Base-by-base conservation (phyloP, 2,888 invertebrate genomes). In the Phoenoteleia sp. region DNA sequence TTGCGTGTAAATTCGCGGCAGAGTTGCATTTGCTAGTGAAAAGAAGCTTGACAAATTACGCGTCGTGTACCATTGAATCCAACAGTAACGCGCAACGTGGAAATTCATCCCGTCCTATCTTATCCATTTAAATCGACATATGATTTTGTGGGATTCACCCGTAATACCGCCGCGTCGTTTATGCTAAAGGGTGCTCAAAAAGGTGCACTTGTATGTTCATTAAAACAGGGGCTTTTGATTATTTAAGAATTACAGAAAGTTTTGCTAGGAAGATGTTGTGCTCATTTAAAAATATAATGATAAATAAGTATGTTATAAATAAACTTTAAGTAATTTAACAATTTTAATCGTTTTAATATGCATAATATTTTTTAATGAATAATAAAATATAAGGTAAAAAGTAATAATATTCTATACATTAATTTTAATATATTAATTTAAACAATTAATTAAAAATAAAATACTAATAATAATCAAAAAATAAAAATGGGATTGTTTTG, bases 41-140 rank as follows among this genome's bases (percentile, higher is more conserved):
- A 72, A 52, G 69, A 36, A 60, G 29, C 49, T 72, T 47, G 60
- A 45, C 45, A 33, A 49, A 67, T 67, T 52, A 52, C 49, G 29
- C 49, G 49, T 52, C 36, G 29, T 36, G n/a, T 21, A 27, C 19
- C 21, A 49, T 71, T 71, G 45, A 45, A 19, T 33, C 27, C 27
- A 64, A 54, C 6, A 42, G 47, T 25, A 7, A 54, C 15, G 49
- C 0, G 42, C 33, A 64, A 39, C 47, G 45, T 23, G 60, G 36
- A 47, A 64, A 75, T 39, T 39, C 42, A 49, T 64, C 52, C 25
- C 42, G 36, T 64, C 52, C 25, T 64, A 75, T 64, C 36, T 54
- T 54, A 75, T 64, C 36, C 74, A 75, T 75, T 64, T 52, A 62
- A 75, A 75, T 75, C 72, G 60, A 39, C 47, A 17, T 17, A 27